A percentile compares a stretch with the other conserved stretches of the same genome.
Evolutionary conservation across 2,888 invertebrate species (phyloP).

Genomic region (Euplagia quadripunctaria): DNA sequence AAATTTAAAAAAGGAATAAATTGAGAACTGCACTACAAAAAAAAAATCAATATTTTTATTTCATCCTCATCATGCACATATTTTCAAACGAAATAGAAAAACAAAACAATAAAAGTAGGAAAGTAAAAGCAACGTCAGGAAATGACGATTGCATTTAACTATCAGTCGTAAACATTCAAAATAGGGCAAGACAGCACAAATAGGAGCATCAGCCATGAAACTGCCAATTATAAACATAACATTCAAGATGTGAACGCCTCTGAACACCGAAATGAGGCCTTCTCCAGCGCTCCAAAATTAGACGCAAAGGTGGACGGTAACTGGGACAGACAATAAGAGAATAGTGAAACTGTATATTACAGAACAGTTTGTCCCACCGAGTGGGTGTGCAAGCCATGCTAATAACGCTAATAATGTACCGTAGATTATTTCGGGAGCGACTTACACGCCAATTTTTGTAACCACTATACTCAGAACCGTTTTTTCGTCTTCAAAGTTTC

Average conservation of each 20-base stretch:
- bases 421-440: slow-evolving; percentile 63
- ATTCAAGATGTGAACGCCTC: slow-evolving; percentile 54
- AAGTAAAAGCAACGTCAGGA: slow-evolving; percentile 33
- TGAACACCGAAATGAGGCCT: slow-evolving; percentile 54
- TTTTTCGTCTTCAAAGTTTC: slow-evolving; percentile 37
- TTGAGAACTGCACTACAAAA: too few relatives aligned
- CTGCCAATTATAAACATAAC: slow-evolving; percentile 57
- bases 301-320: slow-evolving; percentile 55
- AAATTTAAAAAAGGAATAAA: not conserved
- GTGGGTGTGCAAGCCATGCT: slow-evolving; percentile 60
- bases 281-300: slow-evolving; percentile 56
- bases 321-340: slow-evolving; percentile 56
- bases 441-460: slow-evolving; percentile 60
- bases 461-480: slow-evolving; percentile 51
- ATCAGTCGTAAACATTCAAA: slow-evolving; percentile 45
- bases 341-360: slow-evolving; percentile 61
- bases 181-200: slow-evolving; percentile 46
- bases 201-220: slow-evolving; percentile 30
- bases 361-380: slow-evolving; percentile 50
- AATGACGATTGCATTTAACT: slow-evolving; percentile 39
- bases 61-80: slow-evolving; percentile 16
- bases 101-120: slow-evolving; percentile 23
- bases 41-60: too few relatives aligned
- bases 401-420: slow-evolving; percentile 64
- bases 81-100: slow-evolving; percentile 23